Conservation (phyloP, 2,113 vertebrate genomes). For the Crotalus viridis region DNA sequence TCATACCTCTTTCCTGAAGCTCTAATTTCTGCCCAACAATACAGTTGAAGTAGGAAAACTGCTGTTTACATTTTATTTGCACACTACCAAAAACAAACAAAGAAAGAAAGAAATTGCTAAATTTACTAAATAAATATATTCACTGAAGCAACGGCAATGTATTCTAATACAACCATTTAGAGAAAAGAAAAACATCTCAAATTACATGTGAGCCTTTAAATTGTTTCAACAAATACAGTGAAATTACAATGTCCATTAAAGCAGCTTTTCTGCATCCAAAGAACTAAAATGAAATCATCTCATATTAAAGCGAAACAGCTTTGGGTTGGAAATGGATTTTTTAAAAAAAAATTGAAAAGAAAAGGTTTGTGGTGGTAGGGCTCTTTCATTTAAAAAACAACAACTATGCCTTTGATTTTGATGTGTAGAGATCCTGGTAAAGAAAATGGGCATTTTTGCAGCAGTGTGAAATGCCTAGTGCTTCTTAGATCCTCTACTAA, state of each 20-base stretch:
- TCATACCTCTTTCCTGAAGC: background rate
- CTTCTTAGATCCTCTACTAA: conserved; percentile 21
- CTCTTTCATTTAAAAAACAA: conserved; percentile 35
- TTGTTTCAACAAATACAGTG: conserved; percentile 27
- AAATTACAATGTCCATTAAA: background rate
- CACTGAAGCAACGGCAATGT: background rate
- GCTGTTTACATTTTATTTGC: background rate
- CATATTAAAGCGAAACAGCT: background rate
- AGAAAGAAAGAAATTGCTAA: background rate
- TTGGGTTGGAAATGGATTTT: conserved; percentile 44
- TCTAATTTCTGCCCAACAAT: background rate
- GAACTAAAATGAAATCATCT: background rate
- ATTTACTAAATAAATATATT: background rate
- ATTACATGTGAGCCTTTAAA: conserved; percentile 36
- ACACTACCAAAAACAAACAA: background rate
- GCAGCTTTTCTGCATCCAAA: background rate
- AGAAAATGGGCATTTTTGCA: conserved; percentile 36
- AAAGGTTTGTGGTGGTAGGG: conserved; percentile 58
- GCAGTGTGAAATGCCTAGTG: conserved; percentile 34
- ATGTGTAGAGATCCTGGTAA: conserved; percentile 40
- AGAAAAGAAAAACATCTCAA: conserved; percentile 32
- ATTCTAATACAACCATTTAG: background rate
- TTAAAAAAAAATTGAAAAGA: conserved; percentile 31
- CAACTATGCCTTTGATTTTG: conserved; percentile 56
- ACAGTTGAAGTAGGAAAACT: background rate